These are phyloP conservation scores for Pemphredon lugubris DNA, from an alignment of 2,888 invertebrate species.

Conservation along the genomic window DNA sequence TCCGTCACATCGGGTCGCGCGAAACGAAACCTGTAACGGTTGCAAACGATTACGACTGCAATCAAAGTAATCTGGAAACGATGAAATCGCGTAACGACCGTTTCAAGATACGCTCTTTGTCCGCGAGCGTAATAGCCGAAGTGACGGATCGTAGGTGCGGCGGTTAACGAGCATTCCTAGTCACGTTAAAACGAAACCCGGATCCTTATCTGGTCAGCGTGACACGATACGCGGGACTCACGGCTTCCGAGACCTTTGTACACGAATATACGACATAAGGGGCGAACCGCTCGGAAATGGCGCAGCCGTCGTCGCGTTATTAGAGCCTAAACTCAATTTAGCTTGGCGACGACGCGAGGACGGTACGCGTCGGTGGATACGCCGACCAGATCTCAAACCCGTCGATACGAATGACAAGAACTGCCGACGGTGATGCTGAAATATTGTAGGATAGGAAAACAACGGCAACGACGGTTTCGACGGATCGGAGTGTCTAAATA, in stretches of 20 bases:
- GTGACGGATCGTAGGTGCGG: constrained; percentile 49
- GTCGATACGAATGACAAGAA: constrained; percentile 75
- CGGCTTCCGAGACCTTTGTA: constrained; percentile 1
- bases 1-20: too few relatives aligned
- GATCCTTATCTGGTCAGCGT: constrained; percentile 69
- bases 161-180: constrained; percentile 56
- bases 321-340: constrained; percentile 71
- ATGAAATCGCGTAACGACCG: constrained; percentile 5
- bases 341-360: constrained; percentile 31
- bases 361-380: constrained; percentile 20
- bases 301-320: constrained; percentile 58
- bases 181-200: constrained; percentile 60
- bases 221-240: constrained; percentile 65
- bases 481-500: too few relatives aligned
- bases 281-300: constrained; percentile 16
- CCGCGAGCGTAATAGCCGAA: constrained; percentile 36
- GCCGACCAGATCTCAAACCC: constrained; percentile 25
- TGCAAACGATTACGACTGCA: too few relatives aligned
- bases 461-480: too few relatives aligned
- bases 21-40: too few relatives aligned
- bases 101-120: constrained; percentile 3
- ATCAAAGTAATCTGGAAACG: too few relatives aligned
- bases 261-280: constrained; percentile 12
- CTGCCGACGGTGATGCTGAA: constrained; percentile 71
- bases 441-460: too few relatives aligned